Base-by-base conservation (phyloP, 2,113 vertebrate genomes). In the Labeo rohita region DNA sequence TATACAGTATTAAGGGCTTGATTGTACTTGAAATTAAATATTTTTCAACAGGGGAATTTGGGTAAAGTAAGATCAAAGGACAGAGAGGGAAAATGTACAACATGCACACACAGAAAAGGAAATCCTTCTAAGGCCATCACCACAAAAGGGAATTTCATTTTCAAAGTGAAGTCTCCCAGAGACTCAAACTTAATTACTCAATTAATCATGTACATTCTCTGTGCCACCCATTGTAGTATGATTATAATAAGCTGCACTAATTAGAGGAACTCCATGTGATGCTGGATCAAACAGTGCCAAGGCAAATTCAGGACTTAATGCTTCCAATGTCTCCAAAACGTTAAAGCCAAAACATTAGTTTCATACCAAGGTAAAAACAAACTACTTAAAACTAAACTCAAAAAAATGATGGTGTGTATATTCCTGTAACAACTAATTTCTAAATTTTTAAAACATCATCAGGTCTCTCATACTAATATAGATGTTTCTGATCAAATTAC, bases 121-220 rank as follows among this genome's bases (percentile, higher is more conserved):
- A 80, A 80, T n/a, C 34, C 77, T 80, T 80, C 18, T 43, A 39
- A 80, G 54, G 49, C n/a, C 23, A 77, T 77, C 75, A 61, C 16
- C 36, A 80, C 54, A 1, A 80, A 80, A 80, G 54, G 18, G 56
- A 23, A 80, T 23, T 61, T 45, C 18, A n/a, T 63, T 43, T 80
- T 80, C 56, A 61, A 59, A 63, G 77, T 63, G 56, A 63, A 61
- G 43, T 21, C 77, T 80, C 77, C 77, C 77, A 80, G 54, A 80
- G 77, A 80, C 77, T 63, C 52, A 63, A 63, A 80, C 21, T 80
- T 80, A 80, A 80, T 80, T 80, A 80, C 54, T 80, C 77, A 63
- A 63, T 80, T 63, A 59, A 80, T 63, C 77, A 80, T 80, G 77
- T 61, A 80, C 56, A 80, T 80, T 80, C 77, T 80, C 54, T 80